Conservation (phyloP, 2,113 vertebrate species). For the Okapia johnstoni region DNA sequence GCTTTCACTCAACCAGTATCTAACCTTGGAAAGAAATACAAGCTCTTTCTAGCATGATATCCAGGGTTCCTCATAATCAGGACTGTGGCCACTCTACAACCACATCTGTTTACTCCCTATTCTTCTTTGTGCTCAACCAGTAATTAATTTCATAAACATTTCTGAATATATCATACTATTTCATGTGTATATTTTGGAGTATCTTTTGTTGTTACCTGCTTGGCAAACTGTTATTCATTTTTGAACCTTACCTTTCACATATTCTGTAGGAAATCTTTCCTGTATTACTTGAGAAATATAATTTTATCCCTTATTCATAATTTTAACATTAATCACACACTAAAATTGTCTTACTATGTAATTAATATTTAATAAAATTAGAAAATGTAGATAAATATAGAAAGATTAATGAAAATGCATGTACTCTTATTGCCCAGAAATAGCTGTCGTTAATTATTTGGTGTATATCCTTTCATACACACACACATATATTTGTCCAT, state of each 20-base stretch:
- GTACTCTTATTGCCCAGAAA: background rate
- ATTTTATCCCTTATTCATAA: background rate
- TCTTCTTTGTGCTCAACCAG: background rate
- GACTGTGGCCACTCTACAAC: background rate
- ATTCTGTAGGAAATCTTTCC: background rate
- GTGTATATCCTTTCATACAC: background rate
- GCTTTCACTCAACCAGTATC: background rate
- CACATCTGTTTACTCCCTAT: background rate
- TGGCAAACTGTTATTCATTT: background rate
- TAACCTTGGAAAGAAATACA: background rate
- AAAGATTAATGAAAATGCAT: constrained; percentile 9
- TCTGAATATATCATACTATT: background rate
- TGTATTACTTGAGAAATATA: background rate
- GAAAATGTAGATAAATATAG: background rate
- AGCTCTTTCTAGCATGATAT: background rate
- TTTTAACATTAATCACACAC: background rate
- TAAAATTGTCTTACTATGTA: background rate
- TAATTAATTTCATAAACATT: background rate
- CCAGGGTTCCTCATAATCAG: background rate
- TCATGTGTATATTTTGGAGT: background rate
- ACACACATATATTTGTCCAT: background rate
- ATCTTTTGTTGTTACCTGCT: background rate
- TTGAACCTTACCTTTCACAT: background rate
- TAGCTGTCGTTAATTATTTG: background rate
- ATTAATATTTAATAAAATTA: background rate